Evolutionary conservation across 1,140 invertebrate species (phyloP).

Genomic region (Apis florea): DNA sequence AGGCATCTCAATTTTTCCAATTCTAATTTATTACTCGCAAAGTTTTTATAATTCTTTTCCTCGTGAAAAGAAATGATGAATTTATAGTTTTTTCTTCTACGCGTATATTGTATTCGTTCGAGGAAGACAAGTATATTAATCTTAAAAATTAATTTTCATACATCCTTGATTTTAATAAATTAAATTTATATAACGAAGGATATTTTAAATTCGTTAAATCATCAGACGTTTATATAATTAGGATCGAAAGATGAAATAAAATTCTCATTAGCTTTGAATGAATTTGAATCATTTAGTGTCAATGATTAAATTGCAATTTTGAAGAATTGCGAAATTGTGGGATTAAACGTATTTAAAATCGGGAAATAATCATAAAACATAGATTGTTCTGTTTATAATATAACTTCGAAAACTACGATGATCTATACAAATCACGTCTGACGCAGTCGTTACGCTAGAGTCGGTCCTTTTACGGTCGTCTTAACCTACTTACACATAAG

Average conservation of each 20-base stretch:
- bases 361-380: no score
- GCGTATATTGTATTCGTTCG: no score
- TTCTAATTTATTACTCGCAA: no score
- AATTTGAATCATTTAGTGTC: no score
- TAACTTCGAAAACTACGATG: neutral
- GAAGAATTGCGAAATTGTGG: no score
- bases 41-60: neutral
- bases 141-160: neutral
- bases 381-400: no score
- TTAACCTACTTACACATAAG: slow-evolving; percentile 39
- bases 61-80: neutral
- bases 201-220: neutral
- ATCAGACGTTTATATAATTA: neutral
- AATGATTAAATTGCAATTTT: no score
- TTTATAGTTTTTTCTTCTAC: no score
- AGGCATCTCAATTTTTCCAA: no score
- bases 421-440: neutral
- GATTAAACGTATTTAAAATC: no score
- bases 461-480: slow-evolving; percentile 25
- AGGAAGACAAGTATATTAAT: neutral
- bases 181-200: neutral
- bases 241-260: neutral
- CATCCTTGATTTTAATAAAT: neutral
- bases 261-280: no score
- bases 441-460: neutral